phyloP scores from a whole-genome alignment of 2,888 invertebrate species.

The Halictus ligatus region DNA sequence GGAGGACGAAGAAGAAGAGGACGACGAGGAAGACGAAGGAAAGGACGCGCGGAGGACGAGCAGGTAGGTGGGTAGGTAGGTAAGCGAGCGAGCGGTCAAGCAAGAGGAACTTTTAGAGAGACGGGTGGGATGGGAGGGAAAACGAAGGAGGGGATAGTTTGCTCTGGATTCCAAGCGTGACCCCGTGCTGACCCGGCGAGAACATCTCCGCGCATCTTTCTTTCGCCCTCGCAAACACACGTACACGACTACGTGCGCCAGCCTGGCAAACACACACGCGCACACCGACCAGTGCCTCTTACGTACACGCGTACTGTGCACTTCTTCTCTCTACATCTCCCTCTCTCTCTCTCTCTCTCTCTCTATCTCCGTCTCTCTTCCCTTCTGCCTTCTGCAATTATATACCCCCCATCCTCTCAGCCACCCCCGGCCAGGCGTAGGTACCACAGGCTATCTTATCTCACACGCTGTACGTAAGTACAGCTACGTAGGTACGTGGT shows the following conservation, averaged over 20 bases:
- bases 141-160: constrained; percentile 80
- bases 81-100: constrained; percentile 71
- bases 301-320: constrained; percentile 48
- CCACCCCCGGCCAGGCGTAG: constrained; percentile 49
- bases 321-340: neutral
- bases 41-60: constrained; percentile 42
- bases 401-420: constrained; percentile 61
- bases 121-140: constrained; percentile 44
- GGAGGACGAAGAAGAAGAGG: constrained; percentile 24
- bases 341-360: neutral
- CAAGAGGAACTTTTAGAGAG: constrained; percentile 63
- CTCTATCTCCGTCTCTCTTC: constrained; percentile 45
- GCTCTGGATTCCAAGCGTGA: constrained; percentile 84
- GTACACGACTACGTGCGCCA: constrained; percentile 13
- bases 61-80: constrained; percentile 69
- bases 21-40: constrained; percentile 36
- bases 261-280: constrained; percentile 30
- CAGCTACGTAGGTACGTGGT: constrained; percentile 65
- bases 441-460: constrained; percentile 68
- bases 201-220: constrained; percentile 82
- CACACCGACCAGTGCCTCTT: constrained; percentile 6
- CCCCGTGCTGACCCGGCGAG: constrained; percentile 83
- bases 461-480: constrained; percentile 69
- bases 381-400: constrained; percentile 73
- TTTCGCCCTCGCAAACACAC: constrained; percentile 63